Percentiles rank a stretch among this genome's conserved stretches.
Evolutionary conservation across 2,797 vertebrate genomes (phyloP).

Genomic region (Acanthurus leucopareius): DNA sequence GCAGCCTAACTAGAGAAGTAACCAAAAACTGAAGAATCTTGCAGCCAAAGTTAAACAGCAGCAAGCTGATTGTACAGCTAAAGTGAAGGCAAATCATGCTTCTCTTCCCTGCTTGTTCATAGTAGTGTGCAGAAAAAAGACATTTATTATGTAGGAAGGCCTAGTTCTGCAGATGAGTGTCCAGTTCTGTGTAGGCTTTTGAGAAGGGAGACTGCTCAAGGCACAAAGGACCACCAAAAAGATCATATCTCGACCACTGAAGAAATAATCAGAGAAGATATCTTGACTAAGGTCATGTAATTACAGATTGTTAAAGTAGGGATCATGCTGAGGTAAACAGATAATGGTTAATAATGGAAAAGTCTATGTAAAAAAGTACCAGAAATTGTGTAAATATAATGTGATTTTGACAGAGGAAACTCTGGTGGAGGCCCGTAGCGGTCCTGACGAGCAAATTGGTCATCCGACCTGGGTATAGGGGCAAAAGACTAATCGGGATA

Average conservation of each 20-base stretch:
- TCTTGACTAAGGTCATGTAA: slow-evolving; percentile 76
- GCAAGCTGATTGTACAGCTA: no score
- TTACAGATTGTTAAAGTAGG: slow-evolving; percentile 73
- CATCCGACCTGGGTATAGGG: no score
- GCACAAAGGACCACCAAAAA: slow-evolving; percentile 62
- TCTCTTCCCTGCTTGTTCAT: slow-evolving; percentile 84
- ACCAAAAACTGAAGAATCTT: no score
- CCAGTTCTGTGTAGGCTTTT: slow-evolving; percentile 48
- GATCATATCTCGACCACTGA: slow-evolving; percentile 65
- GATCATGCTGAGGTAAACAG: slow-evolving; percentile 76
- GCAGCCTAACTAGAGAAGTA: no score
- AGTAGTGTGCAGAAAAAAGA: slow-evolving; percentile 34
- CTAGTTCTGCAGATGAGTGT: slow-evolving; percentile 46
- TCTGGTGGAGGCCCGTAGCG: no score
- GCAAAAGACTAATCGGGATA: no score
- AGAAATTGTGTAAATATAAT: no score
- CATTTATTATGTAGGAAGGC: background rate
- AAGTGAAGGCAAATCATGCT: no score
- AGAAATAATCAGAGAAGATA: slow-evolving; percentile 57
- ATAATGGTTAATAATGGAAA: slow-evolving; percentile 80
- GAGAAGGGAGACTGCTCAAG: slow-evolving; percentile 44
- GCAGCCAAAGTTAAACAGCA: no score
- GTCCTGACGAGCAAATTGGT: no score
- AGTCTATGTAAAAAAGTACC: slow-evolving; percentile 85
- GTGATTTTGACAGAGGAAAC: no score